These are phyloP conservation scores for Pogonus chalceus DNA, from an alignment of 1,140 invertebrate species.

Conservation along the genomic window DNA sequence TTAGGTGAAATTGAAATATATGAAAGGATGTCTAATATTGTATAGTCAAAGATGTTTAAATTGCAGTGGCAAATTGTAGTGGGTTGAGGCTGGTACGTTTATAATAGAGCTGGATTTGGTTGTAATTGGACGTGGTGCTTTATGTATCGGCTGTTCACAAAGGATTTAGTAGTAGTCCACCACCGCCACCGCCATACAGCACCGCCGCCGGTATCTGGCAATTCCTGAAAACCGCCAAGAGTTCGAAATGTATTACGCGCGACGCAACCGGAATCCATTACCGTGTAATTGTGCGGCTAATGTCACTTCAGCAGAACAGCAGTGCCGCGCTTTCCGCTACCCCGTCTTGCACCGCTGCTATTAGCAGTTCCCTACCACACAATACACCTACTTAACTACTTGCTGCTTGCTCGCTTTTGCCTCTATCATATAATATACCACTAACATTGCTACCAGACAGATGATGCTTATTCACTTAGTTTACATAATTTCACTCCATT, in stretches of 20 bases:
- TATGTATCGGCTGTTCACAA: background rate
- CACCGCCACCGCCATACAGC: no score
- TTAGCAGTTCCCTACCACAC: background rate
- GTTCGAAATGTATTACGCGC: background rate
- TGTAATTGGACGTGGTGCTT: background rate
- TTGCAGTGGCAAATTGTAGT: background rate
- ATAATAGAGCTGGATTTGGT: background rate
- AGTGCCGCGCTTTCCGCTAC: background rate
- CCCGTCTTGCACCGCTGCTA: background rate
- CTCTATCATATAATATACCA: no score
- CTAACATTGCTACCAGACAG: no score
- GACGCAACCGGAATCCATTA: slow-evolving; percentile 4
- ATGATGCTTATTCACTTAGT: no score
- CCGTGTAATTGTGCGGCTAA: background rate
- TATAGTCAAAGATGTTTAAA: no score
- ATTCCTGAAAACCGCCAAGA: slow-evolving; percentile 1
- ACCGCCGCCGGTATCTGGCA: background rate
- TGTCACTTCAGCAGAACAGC: background rate
- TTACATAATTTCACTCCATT: no score
- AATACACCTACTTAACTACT: background rate
- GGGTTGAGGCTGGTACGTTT: background rate
- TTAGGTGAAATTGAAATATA: no score
- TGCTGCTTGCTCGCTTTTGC: background rate
- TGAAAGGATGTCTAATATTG: no score
- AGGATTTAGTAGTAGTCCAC: no score